These are phyloP conservation scores for Disparrhopalites patrizii DNA, from an alignment of 2,888 invertebrate genomes.

Conservation along the genomic window DNA sequence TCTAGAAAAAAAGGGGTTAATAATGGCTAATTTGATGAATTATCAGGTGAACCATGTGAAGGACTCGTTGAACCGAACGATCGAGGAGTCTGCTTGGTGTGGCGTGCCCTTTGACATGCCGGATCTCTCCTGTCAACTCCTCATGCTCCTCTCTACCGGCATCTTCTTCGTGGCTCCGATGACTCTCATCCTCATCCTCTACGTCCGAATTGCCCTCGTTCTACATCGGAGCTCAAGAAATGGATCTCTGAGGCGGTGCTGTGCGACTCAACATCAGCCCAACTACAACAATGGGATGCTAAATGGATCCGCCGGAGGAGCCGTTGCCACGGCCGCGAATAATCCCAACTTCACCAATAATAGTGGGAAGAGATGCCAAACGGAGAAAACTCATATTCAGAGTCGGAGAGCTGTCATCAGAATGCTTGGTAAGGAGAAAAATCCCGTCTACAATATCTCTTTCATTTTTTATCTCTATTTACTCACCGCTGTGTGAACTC, in stretches of 20 bases:
- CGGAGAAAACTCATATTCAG: conserved; percentile 50
- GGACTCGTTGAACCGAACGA: conserved; percentile 43
- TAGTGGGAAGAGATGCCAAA: conserved; percentile 46
- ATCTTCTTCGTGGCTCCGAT: conserved; percentile 55
- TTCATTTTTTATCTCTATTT: background rate
- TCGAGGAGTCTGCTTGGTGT: conserved; percentile 51
- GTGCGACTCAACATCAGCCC: conserved; percentile 38
- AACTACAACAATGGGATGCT: conserved; percentile 22
- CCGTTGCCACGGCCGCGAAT: conserved; percentile 3
- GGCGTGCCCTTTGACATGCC: conserved; percentile 51
- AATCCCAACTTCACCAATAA: conserved; percentile 16
- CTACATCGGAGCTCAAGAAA: conserved; percentile 48
- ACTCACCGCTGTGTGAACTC: no score
- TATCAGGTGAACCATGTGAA: conserved; percentile 49
- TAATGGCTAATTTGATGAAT: no score
- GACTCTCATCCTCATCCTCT: conserved; percentile 53
- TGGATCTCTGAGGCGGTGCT: conserved; percentile 45
- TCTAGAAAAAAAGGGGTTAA: no score
- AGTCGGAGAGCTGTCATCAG: conserved; percentile 51
- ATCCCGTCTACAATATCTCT: background rate
- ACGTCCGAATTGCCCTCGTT: conserved; percentile 50
- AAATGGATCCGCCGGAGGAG: conserved; percentile 12
- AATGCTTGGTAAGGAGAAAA: conserved; percentile 50
- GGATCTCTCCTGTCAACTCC: conserved; percentile 48
- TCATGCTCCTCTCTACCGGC: conserved; percentile 53